Evolutionary conservation across 1,140 invertebrate species (phyloP), one percentile per base, ranked within the genome.

Genomic region (Ostrea edulis): DNA sequence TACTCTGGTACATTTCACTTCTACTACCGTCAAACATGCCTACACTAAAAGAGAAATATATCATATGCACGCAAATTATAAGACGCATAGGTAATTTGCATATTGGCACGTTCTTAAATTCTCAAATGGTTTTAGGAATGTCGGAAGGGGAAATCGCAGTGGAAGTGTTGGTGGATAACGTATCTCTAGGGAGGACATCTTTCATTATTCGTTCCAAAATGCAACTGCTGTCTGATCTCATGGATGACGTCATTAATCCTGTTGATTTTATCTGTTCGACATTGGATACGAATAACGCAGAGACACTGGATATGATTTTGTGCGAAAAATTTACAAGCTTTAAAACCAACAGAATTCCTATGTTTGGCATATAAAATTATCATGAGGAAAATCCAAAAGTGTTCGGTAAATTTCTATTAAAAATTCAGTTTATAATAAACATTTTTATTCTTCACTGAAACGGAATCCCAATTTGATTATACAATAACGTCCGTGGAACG

Each of bases 161-260:
- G 2, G 68, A 77, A 25, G 68, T 77, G 12, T 25, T 77, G 68
- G 22, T 29, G 8, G 29, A 77, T 12, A 5, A 77, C 14, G 14
- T 14, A 29, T 77, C 68, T 2, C 11, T 77, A 9, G 68, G 68
- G 17, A 77, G 29, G 25, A 29, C 68, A 11, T 35, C 22, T 8
- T 35, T 77, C 29, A 14, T 5, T 9, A 77, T 77, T 77, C 22
- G 68, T 14, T 25, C 68, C 9, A 77, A 77, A 77, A 77, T 77
- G 68, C 68, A 77, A 29, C 29, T 77, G 25, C 68, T 77, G 22
- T 77, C 68, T 29, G 25, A 77, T 29, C 22, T 77, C 14, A 11
- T 77, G 25, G 68, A 77, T 77, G 68, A 77, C 68, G 68, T 77
- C 68, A 77, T 77, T 9, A 77, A 35, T 25, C 68, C 68, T 25